These are phyloP conservation scores for Drosophila parthenogenetica DNA, from an alignment of 2,888 invertebrate genomes.

Conservation along the genomic window DNA sequence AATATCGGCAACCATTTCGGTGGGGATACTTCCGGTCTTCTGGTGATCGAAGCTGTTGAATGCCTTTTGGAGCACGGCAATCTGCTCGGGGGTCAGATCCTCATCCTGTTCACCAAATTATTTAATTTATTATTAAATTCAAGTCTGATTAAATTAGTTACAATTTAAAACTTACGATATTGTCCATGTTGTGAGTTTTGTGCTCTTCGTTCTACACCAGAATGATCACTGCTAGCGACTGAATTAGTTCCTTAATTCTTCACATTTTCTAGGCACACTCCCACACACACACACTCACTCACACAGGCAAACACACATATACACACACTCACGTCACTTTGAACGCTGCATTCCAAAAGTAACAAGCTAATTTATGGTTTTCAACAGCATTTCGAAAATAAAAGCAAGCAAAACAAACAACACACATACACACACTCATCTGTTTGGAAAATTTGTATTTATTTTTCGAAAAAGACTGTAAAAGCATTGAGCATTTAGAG, in stretches of 20 bases:
- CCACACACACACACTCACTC: conserved; percentile 34
- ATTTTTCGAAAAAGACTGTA: conserved; percentile 79
- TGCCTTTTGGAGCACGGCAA: conserved; percentile 96
- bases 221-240: conserved; percentile 77
- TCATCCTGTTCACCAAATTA: conserved; percentile 87
- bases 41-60: conserved; percentile 98
- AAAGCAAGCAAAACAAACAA: conserved; percentile 46
- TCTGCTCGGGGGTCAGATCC: conserved; percentile 96
- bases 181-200: conserved; percentile 63
- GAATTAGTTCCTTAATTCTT: conserved; percentile 61
- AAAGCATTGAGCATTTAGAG: conserved; percentile 60
- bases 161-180: conserved; percentile 71
- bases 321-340: conserved; percentile 31
- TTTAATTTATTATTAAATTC: not conserved
- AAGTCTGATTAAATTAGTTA: not conserved
- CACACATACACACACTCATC: conserved; percentile 14
- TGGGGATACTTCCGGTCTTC: conserved; percentile 96
- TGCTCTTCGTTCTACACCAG: conserved; percentile 65
- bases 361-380: conserved; percentile 80
- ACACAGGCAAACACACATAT: conserved; percentile 22
- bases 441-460: conserved; percentile 10
- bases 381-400: conserved; percentile 73
- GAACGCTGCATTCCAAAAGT: conserved; percentile 76
- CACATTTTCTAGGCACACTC: conserved; percentile 38
- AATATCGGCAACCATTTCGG: conserved; percentile 97